Conservation (phyloP, 1,140 invertebrate genomes). For the Argopecten irradians region DNA sequence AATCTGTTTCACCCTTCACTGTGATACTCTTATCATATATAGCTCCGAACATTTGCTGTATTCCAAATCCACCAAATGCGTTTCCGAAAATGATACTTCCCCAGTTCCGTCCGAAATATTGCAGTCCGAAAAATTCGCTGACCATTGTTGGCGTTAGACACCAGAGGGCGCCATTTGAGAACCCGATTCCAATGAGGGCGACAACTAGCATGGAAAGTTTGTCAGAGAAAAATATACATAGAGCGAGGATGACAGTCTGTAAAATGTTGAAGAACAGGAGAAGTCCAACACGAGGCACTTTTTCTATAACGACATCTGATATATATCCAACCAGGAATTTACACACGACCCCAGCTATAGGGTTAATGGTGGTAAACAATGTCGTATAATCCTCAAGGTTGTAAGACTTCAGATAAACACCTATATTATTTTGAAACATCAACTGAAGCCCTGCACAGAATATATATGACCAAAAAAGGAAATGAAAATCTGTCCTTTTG, state of each 20-base stretch:
- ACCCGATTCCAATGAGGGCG: slow-evolving; percentile 58
- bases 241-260: slow-evolving; percentile 57
- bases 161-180: slow-evolving; percentile 70
- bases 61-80: slow-evolving; percentile 61
- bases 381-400: slow-evolving; percentile 62
- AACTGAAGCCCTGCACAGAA: slow-evolving; percentile 68
- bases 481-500: slow-evolving; percentile 64
- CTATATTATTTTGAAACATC: slow-evolving; percentile 67
- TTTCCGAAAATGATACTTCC: slow-evolving; percentile 67
- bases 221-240: slow-evolving; percentile 63
- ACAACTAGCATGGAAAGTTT: slow-evolving; percentile 58
- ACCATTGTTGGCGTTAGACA: slow-evolving; percentile 70
- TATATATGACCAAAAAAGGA: slow-evolving; percentile 64
- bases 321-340: slow-evolving; percentile 65
- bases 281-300: slow-evolving; percentile 59
- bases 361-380: slow-evolving; percentile 63
- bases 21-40: slow-evolving; percentile 62
- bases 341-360: slow-evolving; percentile 57
- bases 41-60: slow-evolving; percentile 62
- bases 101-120: slow-evolving; percentile 69
- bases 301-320: slow-evolving; percentile 60
- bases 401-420: slow-evolving; percentile 66
- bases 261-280: slow-evolving; percentile 58
- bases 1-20: slow-evolving; percentile 52
- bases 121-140: slow-evolving; percentile 68